Conservation (phyloP, 1,140 invertebrate species). For the Atta cephalotes region DNA sequence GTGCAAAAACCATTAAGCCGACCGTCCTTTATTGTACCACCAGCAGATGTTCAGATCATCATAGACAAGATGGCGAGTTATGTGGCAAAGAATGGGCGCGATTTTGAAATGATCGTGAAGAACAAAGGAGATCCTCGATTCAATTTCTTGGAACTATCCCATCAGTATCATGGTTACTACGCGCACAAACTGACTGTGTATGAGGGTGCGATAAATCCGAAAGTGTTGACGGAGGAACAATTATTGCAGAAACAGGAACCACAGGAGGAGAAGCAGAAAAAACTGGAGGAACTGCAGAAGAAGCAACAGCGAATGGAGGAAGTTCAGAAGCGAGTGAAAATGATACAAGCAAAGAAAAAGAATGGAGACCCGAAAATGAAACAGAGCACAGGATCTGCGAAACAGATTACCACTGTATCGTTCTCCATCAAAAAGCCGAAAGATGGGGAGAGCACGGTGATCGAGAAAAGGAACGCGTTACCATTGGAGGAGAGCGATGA, state of each 20-base stretch:
- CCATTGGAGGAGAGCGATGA: constrained; percentile 92
- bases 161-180: constrained; percentile 93
- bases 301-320: constrained; percentile 86
- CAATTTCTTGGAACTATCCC: constrained; percentile 91
- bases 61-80: constrained; percentile 98
- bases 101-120: constrained; percentile 96
- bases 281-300: constrained; percentile 83
- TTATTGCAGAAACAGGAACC: constrained; percentile 83
- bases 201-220: constrained; percentile 82
- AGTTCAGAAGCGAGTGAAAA: constrained; percentile 85
- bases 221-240: constrained; percentile 84
- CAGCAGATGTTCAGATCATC: constrained; percentile 93
- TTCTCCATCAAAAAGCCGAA: constrained; percentile 94
- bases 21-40: constrained; percentile 88
- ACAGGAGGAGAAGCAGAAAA: constrained; percentile 84
- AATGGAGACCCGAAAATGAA: constrained; percentile 65
- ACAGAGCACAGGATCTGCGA: constrained; percentile 66
- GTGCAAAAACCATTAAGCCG: constrained; percentile 83
- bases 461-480: constrained; percentile 89
- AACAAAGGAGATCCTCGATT: constrained; percentile 95
- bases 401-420: constrained; percentile 88
- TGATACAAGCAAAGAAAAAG: constrained; percentile 85
- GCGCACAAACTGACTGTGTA: constrained; percentile 87
- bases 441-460: constrained; percentile 89
- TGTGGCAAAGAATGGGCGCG: constrained; percentile 96